Evolutionary conservation across 2,888 invertebrate genomes (phyloP), one percentile per base, ranked within the genome.

Genomic region (Ditula angustiorana): DNA sequence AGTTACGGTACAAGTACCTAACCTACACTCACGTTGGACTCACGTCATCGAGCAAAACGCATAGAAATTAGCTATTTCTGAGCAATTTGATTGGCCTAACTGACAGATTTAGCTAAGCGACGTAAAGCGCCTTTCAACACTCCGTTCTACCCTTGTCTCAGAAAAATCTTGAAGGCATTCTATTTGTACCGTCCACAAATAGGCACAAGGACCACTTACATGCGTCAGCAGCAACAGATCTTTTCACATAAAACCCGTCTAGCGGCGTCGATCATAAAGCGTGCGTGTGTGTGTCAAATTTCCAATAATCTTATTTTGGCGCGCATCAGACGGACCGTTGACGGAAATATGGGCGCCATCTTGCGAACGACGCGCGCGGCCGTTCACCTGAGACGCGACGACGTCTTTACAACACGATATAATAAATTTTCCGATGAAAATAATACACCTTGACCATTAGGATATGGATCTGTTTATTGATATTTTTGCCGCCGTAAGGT

Each of bases 281-380:
- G 80, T 75, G 77, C 77, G 76, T 78, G 80, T 83, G 82, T 86
- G 87, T 88, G 90, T 91, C 90, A 89, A 90, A 88, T 89, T 88
- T 89, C 89, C 89, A 84, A 87, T 88, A 88, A 90, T 88, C 89
- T 92, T 92, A 92, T 92, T 92, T 91, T 92, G 92, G 92, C 91
- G 91, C 88, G 90, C 90, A 90, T 91, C 90, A 92, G 88, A 87
- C 83, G 80, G 78, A 62, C 74, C 84, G 92, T 85, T 87, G 92
- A 92, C 78, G 80, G 92, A 92, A 86, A 88, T 90, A 92, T 88
- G 87, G 85, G 71, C 77, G 89, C 88, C 90, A 87, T 87, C 88
- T 84, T 84, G 88, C 78, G 83, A 83, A 79, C 81, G 86, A 83
- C 75, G 79, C 83, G 83, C 79, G 80, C 82, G 92, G 90, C 82